Evolutionary conservation across 2,113 vertebrate species (phyloP).

Genomic region (Isichthys henryi): DNA sequence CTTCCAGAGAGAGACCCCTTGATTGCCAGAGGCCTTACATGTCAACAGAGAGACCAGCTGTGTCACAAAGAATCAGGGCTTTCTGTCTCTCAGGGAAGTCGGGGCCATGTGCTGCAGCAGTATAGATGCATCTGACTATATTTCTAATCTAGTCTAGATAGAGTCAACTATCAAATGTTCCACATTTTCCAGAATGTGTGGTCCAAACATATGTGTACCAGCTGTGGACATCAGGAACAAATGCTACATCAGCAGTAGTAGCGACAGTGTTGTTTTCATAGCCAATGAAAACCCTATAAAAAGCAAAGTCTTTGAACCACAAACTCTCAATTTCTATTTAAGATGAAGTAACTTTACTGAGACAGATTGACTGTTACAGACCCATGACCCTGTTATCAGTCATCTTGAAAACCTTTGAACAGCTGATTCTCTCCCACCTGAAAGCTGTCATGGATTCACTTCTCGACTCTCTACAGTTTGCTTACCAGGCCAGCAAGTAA

Average conservation of each 20-base stretch:
- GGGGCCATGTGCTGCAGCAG: neutral
- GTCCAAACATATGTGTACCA: neutral
- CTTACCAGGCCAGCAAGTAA: neutral
- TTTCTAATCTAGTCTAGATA: neutral
- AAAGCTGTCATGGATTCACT: neutral
- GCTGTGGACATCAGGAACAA: neutral
- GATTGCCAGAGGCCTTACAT: neutral
- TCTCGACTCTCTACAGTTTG: neutral
- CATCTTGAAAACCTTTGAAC: neutral
- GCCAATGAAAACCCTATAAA: neutral
- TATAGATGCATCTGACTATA: neutral
- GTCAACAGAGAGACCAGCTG: neutral
- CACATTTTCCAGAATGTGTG: neutral
- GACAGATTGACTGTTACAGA: no score
- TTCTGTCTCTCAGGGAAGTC: neutral
- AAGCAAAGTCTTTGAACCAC: neutral
- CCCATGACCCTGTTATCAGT: neutral
- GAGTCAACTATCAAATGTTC: neutral
- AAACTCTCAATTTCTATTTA: neutral
- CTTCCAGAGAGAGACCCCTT: neutral
- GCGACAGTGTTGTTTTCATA: neutral
- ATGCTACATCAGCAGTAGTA: neutral
- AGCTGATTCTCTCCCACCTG: neutral
- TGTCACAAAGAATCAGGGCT: neutral
- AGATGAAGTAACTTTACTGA: no score